phyloP scores from a whole-genome alignment of 1,140 invertebrate genomes.

The Pseudomyrmex flavicornis region DNA sequence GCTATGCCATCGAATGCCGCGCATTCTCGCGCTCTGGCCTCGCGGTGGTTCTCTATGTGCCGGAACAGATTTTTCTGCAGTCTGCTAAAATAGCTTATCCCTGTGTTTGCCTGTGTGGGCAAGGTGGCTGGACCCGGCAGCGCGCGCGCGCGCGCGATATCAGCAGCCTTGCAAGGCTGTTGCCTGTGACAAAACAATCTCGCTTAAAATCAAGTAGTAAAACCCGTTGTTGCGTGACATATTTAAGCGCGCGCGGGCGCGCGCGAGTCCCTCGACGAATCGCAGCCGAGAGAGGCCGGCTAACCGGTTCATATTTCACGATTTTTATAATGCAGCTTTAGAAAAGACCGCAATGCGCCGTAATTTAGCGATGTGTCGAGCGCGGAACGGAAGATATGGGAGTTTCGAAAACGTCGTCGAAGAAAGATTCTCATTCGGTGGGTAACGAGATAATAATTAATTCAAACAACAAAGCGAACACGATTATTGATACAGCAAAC shows the following conservation, averaged over 20 bases:
- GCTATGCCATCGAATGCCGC: constrained; percentile 34
- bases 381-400: constrained; percentile 6
- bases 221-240: constrained; percentile 65
- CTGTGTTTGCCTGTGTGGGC: background rate
- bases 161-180: constrained; percentile 73
- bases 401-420: too few relatives aligned
- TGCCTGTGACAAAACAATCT: constrained; percentile 66
- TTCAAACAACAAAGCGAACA: constrained; percentile 33
- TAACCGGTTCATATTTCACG: constrained; percentile 46
- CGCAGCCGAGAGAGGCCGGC: constrained; percentile 17
- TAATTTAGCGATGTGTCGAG: constrained; percentile 40
- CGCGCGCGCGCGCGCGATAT: constrained; percentile 44
- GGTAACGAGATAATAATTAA: constrained; percentile 39
- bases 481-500: constrained; percentile 59
- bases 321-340: constrained; percentile 35
- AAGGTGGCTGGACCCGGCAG: background rate
- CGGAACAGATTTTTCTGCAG: constrained; percentile 63
- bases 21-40: constrained; percentile 43
- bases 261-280: constrained; percentile 48
- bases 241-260: constrained; percentile 36
- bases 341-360: background rate
- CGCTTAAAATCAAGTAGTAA: constrained; percentile 60
- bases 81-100: constrained; percentile 63
- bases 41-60: constrained; percentile 13
- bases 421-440: too few relatives aligned